These are phyloP conservation scores for Priocnemis perturbator DNA, from an alignment of 2,888 invertebrate genomes.

Conservation along the genomic window DNA sequence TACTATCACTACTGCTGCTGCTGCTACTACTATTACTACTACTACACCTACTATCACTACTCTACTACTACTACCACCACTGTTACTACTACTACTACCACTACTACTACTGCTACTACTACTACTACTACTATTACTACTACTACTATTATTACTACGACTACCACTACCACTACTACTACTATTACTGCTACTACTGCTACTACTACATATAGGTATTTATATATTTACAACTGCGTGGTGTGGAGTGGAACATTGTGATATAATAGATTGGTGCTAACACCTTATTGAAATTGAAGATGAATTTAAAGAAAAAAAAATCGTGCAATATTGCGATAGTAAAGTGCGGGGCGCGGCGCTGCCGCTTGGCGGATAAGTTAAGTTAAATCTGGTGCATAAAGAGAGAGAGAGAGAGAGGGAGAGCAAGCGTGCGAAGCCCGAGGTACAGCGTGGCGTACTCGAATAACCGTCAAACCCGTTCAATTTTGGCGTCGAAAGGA, in stretches of 20 bases:
- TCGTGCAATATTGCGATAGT: conserved; percentile 74
- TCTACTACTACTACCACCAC: conserved; percentile 47
- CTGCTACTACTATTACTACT: conserved; percentile 45
- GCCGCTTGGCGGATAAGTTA: conserved; percentile 64
- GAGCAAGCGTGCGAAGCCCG: no score
- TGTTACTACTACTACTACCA: conserved; percentile 56
- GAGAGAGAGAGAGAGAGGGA: no score
- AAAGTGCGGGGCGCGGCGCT: conserved; percentile 62
- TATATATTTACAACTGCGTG: conserved; percentile 75
- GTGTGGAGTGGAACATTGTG: conserved; percentile 76
- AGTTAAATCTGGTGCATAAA: conserved; percentile 40
- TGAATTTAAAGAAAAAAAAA: conserved; percentile 67
- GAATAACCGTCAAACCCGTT: no score
- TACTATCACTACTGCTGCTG: conserved; percentile 47
- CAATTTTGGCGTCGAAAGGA: no score
- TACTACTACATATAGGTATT: conserved; percentile 72
- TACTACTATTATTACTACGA: conserved; percentile 52
- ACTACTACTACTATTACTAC: conserved; percentile 52
- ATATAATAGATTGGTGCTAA: conserved; percentile 76
- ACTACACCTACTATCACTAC: conserved; percentile 33
- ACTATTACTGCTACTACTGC: conserved; percentile 52
- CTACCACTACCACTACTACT: conserved; percentile 56
- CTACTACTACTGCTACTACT: conserved; percentile 59
- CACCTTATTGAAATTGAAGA: conserved; percentile 75
- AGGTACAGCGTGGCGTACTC: no score